Base-by-base conservation (phyloP, 2,888 invertebrate species). In the Dryobotodes eremita region DNA sequence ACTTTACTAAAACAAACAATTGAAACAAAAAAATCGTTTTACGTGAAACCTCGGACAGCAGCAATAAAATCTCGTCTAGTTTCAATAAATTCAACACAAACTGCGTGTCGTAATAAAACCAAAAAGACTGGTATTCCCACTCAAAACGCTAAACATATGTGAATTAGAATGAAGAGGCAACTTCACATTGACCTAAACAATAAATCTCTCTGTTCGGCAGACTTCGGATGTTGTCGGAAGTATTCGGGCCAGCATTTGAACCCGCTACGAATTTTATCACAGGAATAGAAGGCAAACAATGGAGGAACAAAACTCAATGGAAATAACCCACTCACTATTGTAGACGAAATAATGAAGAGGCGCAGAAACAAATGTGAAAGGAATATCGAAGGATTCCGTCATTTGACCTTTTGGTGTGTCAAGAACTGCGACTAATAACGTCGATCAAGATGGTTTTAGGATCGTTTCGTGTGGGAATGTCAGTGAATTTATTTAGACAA, bases 101-200 rank as follows among this genome's bases (percentile, higher is more conserved):
- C 84, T 64, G 68, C 57, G 57, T 71, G 80, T 82, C 31, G 75
- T 68, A 77, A 85, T 81, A 84, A 81, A 86, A 74, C 71, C 76
- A 68, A 75, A 77, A 72, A 79, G 68, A 84, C 85, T 80, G 75
- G 72, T 65, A 75, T 76, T 76, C 70, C 83, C 82, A 86, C 79
- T 82, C 70, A 80, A 71, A 81, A 82, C 71, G 79, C 82, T 81
- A 65, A 86, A 83, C 79, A 75, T 82, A 83, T 83, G 71, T 88
- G 89, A 80, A 83, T 86, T 81, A 86, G 80, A 89, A 88, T 88
- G 85, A 79, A 88, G 80, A 83, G 72, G 17, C 42, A 66, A 79
- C 76, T 75, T 75, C 66, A 78, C 87, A 75, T 83, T 84, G 85
- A 82, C 88, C 86, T 59, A n/a, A 70, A 71, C 86, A 69, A 89